These are phyloP conservation scores for Metridium senile DNA, from an alignment of 92 coral and sea anemone species.

Conservation along the genomic window DNA sequence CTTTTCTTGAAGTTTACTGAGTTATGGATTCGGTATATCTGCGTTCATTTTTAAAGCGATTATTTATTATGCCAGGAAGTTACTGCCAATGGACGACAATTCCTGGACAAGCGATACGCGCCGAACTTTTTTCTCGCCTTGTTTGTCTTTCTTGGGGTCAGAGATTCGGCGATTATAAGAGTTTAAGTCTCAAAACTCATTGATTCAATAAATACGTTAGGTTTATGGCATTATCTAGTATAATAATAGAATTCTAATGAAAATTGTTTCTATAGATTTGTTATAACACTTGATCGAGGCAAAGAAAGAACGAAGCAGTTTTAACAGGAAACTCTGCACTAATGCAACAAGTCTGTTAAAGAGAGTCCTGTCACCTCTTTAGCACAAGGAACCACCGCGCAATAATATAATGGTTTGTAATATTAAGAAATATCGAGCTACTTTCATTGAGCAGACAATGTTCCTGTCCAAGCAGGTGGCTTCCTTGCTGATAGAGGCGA, in stretches of 20 bases:
- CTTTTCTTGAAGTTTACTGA: background rate
- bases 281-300: conserved; percentile 17
- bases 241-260: conserved; percentile 22
- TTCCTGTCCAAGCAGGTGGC: background rate
- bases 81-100: background rate
- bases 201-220: conserved; percentile 32
- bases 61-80: background rate
- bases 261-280: background rate
- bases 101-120: conserved; percentile 16
- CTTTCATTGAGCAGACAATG: too few species aligned
- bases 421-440: too few species aligned
- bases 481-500: conserved; percentile 3
- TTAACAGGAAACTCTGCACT: background rate
- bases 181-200: conserved; percentile 26
- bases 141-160: background rate
- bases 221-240: conserved; percentile 10
- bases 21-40: background rate
- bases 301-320: conserved; percentile 8
- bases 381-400: background rate
- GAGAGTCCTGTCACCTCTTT: background rate
- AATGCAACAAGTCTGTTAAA: too few species aligned
- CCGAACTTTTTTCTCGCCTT: background rate
- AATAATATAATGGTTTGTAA: too few species aligned
- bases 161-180: conserved; percentile 11
- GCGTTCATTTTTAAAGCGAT: conserved; percentile 10